Conservation (phyloP, 2,888 invertebrate genomes). For the Spisula solida region DNA sequence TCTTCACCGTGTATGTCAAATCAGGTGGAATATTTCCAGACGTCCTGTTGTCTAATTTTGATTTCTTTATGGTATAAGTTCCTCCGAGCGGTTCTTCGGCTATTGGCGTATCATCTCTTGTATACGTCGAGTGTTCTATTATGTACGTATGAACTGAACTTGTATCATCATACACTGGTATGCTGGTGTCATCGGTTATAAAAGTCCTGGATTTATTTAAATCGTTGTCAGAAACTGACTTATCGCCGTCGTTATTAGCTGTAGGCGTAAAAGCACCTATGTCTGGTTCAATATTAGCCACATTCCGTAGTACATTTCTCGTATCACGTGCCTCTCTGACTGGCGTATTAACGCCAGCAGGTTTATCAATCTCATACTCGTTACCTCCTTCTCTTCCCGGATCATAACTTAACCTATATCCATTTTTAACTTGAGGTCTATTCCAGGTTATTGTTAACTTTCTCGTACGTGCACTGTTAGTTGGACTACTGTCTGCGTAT, state of each 20-base stretch:
- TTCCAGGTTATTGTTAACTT: constrained; percentile 36
- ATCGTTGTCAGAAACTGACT: constrained; percentile 5
- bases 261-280: neutral
- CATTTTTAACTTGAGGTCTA: constrained; percentile 18
- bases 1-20: constrained; percentile 16
- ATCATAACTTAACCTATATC: constrained; percentile 57
- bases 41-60: neutral
- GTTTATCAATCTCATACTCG: constrained; percentile 57
- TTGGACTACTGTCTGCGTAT: neutral
- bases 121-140: neutral
- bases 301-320: neutral
- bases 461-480: neutral
- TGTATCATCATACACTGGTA: constrained; percentile 30
- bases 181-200: constrained; percentile 33
- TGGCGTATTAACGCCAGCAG: constrained; percentile 23
- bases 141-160: constrained; percentile 21
- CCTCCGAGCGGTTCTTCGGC: neutral
- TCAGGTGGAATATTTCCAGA: neutral
- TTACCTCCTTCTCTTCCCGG: constrained; percentile 44
- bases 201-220: constrained; percentile 23
- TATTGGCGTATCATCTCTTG: neutral
- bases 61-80: constrained; percentile 17
- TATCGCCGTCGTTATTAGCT: neutral
- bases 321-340: neutral
- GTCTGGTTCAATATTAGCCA: neutral